Base-by-base conservation (phyloP, 1,140 invertebrate genomes). In the Hermatobates lingyangjiaoensis region DNA sequence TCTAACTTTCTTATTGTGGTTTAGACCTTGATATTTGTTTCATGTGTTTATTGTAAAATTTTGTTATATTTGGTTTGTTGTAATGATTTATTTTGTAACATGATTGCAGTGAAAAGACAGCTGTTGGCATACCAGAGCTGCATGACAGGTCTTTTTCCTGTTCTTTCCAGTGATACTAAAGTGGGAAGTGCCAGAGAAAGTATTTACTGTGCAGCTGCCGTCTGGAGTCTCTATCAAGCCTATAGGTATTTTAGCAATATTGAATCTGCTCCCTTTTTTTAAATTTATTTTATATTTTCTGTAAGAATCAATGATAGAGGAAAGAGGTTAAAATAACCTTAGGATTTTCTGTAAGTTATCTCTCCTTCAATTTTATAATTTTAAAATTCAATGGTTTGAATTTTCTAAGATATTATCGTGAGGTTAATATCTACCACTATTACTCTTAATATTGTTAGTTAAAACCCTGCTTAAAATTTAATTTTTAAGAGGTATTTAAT, bases 141-240 rank as follows among this genome's bases (percentile, higher is more conserved):
- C 48, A 93, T 92, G 39, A 89, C 87, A 47, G 94, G 94, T 3
- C 66, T 98, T 12, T 98, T 96, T 70, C 94, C 94, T 20, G 79
- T 84, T 38, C 67, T 88, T 60, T 91, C 90, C 27, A 79, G 72
- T 57, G 84, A 93, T 57, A 74, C 69, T 54, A 68, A 69, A 57
- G 75, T 90, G 52, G 90, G 82, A 25, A 90, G 89, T 69, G 81
- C 97, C 0, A 73, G 92, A 60, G 93, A 97, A 59, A 95, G 87
- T 69, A 83, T 97, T 59, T 98, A 97, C 67, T 97, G 92, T 76
- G 89, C 92, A 38, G 77, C 87, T 28, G 84, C 91, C 20, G 77
- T 95, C 44, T 98, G 94, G 94, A 87, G 90, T 58, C 70, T 97
- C 21, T 87, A 93, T 68, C 91, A 96, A 69, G 88, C 92, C 3